Evolutionary conservation across 1,140 invertebrate species (phyloP), one percentile per base, ranked within the genome.

Genomic region (Arion vulgaris): DNA sequence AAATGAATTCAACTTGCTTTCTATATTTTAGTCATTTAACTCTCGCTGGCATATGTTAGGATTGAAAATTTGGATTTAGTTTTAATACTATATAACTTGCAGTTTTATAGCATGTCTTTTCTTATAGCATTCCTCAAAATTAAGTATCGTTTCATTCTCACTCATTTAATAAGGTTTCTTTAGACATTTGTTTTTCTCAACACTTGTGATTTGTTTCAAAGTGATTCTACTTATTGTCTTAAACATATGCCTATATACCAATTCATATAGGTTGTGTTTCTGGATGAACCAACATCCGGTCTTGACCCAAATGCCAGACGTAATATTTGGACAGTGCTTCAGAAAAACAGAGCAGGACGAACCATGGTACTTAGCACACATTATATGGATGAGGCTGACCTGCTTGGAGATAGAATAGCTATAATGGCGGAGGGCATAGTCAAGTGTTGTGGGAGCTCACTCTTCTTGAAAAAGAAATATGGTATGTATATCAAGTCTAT

Each of bases 341-440:
- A 93, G 86, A 91, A 89, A 83, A 88, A 94, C 93, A 87, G 90
- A 36, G 82, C 88, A 74, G 92, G 94, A 34, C 94, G 96, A 57
- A 98, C 97, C 1, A 96, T 99, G 87, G 92, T 99, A 9, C 94
- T 99, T 0, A 98, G 97, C 1, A 99, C 98, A 1, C 98, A 99
- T 92, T 98, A 97, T 92, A 99, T 99, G 97, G 98, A 99, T 92
- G 98, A 99, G 93, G 98, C 98, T 7, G 98, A 99, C 92, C 94
- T 96, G 39, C 93, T 99, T 0, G 98, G 97, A 0, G 97, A 99
- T 92, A 94, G 96, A 82, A 97, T 99, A 83, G 96, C 97, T 4
- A 98, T 99, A 71, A 95, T 99, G 94, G 94, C 96, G 66, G 94
- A 95, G 75, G 97, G 97, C 0, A 93, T 94, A 78, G 91, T 98